These are phyloP conservation scores for Diabrotica undecimpunctata DNA, from an alignment of 1,140 invertebrate species.

Conservation along the genomic window DNA sequence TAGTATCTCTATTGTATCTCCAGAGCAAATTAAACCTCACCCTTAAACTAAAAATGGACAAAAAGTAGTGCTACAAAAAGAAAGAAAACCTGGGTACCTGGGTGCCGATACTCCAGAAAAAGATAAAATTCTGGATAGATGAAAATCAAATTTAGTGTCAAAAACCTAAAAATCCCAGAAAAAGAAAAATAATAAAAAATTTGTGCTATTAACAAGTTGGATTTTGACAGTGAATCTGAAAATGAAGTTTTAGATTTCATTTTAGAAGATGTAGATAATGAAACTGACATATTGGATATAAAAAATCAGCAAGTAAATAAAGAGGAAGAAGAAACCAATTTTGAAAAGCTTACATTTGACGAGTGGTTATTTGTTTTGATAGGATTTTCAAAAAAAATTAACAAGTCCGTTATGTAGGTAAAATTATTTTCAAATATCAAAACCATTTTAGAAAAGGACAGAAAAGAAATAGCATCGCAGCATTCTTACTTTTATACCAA, in stretches of 20 bases:
- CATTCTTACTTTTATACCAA: no score
- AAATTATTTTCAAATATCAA: conserved; percentile 1
- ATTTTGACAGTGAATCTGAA: conserved; percentile 17
- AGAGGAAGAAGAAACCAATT: conserved; percentile 7
- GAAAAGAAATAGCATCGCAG: no score
- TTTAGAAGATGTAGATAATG: conserved; percentile 18
- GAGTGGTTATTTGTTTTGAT: conserved; percentile 14
- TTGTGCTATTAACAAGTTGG: not conserved
- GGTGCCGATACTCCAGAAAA: no score
- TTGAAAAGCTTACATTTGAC: conserved; percentile 14
- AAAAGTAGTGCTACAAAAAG: no score
- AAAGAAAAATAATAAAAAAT: conserved; percentile 1
- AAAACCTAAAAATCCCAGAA: conserved; percentile 7
- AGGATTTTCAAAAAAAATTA: conserved; percentile 12
- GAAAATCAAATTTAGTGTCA: no score
- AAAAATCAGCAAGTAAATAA: conserved; percentile 10
- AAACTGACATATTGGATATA: conserved; percentile 12
- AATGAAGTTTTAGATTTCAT: conserved; percentile 6
- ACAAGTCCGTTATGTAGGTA: conserved; percentile 1
- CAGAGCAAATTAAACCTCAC: no score
- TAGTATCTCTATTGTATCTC: no score
- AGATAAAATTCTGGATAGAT: no score
- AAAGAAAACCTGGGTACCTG: no score
- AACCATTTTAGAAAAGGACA: no score
- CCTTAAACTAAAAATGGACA: no score